Conservation (phyloP, 2,113 vertebrate species). For the Pantherophis guttatus region DNA sequence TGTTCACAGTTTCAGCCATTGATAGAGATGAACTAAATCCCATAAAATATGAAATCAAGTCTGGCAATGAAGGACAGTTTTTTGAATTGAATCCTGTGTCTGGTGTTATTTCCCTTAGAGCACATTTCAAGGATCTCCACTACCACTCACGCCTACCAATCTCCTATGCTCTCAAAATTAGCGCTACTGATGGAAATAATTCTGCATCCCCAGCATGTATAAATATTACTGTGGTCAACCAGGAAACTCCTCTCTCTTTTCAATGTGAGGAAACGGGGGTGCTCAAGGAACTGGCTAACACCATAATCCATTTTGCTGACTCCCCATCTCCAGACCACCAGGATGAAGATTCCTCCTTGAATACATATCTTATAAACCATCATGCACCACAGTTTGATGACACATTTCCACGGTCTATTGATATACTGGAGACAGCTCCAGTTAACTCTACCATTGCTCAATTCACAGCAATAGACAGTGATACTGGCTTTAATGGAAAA, state of each 20-base stretch:
- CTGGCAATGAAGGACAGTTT: constrained; percentile 84
- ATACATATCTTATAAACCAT: constrained; percentile 82
- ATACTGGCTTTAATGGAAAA: constrained; percentile 85
- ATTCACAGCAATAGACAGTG: constrained; percentile 81
- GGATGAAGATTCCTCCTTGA: constrained; percentile 82
- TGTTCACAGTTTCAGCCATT: constrained; percentile 83
- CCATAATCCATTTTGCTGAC: constrained; percentile 84
- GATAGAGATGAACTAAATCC: constrained; percentile 91
- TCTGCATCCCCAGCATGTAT: constrained; percentile 78
- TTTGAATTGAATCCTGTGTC: constrained; percentile 81
- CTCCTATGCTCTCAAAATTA: constrained; percentile 79
- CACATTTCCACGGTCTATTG: constrained; percentile 81
- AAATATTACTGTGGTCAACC: constrained; percentile 78
- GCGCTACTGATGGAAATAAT: constrained; percentile 85
- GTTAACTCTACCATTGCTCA: constrained; percentile 77
- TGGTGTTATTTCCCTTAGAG: constrained; percentile 78
- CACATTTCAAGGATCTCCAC: constrained; percentile 67
- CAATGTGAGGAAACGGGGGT: constrained; percentile 87
- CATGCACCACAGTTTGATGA: constrained; percentile 83
- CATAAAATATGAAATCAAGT: constrained; percentile 81
- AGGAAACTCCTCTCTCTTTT: constrained; percentile 67
- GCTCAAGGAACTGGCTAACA: constrained; percentile 80
- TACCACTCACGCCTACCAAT: constrained; percentile 34
- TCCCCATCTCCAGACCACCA: constrained; percentile 70
- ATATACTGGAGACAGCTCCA: constrained; percentile 77